Evolutionary conservation across 2,888 invertebrate genomes (phyloP).

Genomic region (Nineta flava): DNA sequence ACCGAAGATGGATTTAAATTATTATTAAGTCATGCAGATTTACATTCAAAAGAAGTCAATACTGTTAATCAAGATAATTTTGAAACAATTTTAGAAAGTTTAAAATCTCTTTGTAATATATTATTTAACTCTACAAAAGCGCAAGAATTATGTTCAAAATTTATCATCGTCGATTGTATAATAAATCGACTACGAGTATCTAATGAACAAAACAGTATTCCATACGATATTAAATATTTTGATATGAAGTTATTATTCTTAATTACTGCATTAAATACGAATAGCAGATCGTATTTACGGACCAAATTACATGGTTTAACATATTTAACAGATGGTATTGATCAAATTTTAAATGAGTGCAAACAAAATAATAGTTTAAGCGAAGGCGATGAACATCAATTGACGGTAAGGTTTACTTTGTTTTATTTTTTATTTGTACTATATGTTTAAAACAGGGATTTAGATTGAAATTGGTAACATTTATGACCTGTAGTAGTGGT

Average conservation of each 20-base stretch:
- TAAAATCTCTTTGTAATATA: slow-evolving; percentile 81
- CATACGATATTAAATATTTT: slow-evolving; percentile 62
- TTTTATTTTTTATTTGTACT: no score
- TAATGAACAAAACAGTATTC: slow-evolving; percentile 36
- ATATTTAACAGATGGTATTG: slow-evolving; percentile 49
- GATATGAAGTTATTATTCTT: slow-evolving; percentile 81
- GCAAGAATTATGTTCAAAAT: slow-evolving; percentile 40
- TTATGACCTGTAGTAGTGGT: no score
- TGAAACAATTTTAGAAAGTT: slow-evolving; percentile 53
- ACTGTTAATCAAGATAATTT: slow-evolving; percentile 29
- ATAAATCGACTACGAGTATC: slow-evolving; percentile 51
- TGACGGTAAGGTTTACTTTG: no score
- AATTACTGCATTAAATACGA: slow-evolving; percentile 64
- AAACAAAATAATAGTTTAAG: slow-evolving; percentile 14
- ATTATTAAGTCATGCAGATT: slow-evolving; percentile 50
- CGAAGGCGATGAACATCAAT: background rate
- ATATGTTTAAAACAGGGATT: no score
- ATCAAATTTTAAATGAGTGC: slow-evolving; percentile 37
- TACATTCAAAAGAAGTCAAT: slow-evolving; percentile 26
- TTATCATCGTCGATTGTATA: slow-evolving; percentile 53
- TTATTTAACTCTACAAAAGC: slow-evolving; percentile 57
- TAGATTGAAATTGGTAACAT: no score
- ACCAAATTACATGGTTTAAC: slow-evolving; percentile 52
- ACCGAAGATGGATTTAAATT: slow-evolving; percentile 48
- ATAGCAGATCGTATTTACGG: slow-evolving; percentile 46